A percentile compares a stretch with the other conserved stretches of the same genome.
Conservation (phyloP, 1,140 invertebrate genomes). For the Drosophila persimilis region DNA sequence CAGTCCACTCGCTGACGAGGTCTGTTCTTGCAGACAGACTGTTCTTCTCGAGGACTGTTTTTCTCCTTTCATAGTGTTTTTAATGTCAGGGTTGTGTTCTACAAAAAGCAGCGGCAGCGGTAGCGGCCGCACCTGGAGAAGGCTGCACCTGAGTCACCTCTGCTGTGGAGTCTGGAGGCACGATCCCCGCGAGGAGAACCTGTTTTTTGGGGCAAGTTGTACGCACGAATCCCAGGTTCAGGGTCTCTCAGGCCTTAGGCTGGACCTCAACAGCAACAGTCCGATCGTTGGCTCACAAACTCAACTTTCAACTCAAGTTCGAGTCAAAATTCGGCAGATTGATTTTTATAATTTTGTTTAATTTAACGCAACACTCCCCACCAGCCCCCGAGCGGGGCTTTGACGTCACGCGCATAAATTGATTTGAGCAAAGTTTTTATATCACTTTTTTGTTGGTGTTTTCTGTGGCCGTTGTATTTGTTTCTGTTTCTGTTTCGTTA, state of each 20-base stretch:
- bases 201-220: conserved; percentile 46
- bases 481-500: conserved; percentile 53
- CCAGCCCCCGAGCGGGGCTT: conserved; percentile 23
- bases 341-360: conserved; percentile 55
- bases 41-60: conserved; percentile 22
- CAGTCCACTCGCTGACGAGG: too few species aligned
- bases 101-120: conserved; percentile 31
- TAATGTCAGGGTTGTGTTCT: conserved; percentile 75
- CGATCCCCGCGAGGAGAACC: conserved; percentile 45
- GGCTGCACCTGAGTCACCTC: conserved; percentile 59
- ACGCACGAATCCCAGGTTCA: conserved; percentile 34
- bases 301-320: conserved; percentile 30
- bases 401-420: conserved; percentile 79
- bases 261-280: conserved; percentile 22
- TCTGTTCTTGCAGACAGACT: conserved; percentile 8
- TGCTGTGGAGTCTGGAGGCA: conserved; percentile 1
- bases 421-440: conserved; percentile 37
- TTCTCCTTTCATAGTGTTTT: conserved; percentile 16
- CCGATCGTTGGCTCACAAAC: conserved; percentile 3
- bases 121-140: conserved; percentile 2
- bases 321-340: conserved; percentile 51
- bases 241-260: conserved; percentile 22
- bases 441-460: conserved; percentile 30
- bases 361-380: conserved; percentile 50
- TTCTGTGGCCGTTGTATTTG: conserved; percentile 14